phyloP scores from a whole-genome alignment of 2,888 invertebrate genomes.

The Alsophila aescularia region DNA sequence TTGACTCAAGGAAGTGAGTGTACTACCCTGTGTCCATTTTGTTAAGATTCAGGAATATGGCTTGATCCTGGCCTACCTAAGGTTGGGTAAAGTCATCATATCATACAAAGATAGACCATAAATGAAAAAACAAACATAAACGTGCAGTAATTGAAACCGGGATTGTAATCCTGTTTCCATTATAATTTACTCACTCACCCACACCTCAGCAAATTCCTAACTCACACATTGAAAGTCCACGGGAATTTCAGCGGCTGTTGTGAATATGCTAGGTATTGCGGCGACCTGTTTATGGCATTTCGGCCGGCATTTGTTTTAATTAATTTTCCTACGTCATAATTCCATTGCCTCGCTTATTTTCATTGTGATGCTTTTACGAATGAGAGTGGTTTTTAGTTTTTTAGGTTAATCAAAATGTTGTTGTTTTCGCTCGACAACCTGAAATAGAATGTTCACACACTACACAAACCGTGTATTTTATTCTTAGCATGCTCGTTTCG shows the following conservation, averaged over 20 bases:
- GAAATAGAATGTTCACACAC: background rate
- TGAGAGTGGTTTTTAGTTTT: background rate
- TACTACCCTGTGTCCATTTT: no score
- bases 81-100: background rate
- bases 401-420: no score
- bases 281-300: slow-evolving; percentile 30
- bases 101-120: background rate
- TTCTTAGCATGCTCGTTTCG: background rate
- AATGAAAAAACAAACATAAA: slow-evolving; percentile 16
- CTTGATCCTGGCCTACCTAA: background rate
- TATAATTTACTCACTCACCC: slow-evolving; percentile 31
- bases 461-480: no score
- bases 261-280: slow-evolving; percentile 31
- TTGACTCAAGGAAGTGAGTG: no score
- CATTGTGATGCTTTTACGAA: slow-evolving; percentile 3
- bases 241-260: slow-evolving; percentile 28
- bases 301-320: slow-evolving; percentile 38
- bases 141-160: slow-evolving; percentile 33
- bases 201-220: slow-evolving; percentile 28
- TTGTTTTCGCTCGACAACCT: no score
- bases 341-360: slow-evolving; percentile 14
- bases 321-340: slow-evolving; percentile 33
- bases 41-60: no score
- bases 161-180: slow-evolving; percentile 37
- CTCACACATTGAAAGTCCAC: slow-evolving; percentile 26